Percentiles rank a stretch among this genome's conserved stretches.
Conservation (phyloP, 2,113 vertebrate species). For the Percina caprodes region DNA sequence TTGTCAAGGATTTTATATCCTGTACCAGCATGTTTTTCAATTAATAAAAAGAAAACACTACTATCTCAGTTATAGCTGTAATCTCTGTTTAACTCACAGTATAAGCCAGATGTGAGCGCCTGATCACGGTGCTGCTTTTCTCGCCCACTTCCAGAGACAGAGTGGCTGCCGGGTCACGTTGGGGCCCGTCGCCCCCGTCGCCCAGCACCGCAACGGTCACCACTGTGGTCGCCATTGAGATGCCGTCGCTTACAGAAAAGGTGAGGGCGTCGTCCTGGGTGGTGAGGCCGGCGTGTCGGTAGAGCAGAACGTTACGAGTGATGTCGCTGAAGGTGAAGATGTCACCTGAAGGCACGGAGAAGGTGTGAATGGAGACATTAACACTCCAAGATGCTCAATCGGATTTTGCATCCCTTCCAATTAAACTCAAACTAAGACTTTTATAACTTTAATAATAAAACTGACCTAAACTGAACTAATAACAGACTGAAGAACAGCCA, state of each 20-base stretch:
- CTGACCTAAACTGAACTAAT: too few species aligned
- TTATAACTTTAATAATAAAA: too few species aligned
- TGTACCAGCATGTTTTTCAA: too few species aligned
- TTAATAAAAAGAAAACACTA: neutral
- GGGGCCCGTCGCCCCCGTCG: slow-evolving; percentile 77
- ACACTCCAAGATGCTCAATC: too few species aligned
- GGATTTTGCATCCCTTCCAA: too few species aligned
- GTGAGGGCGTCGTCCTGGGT: slow-evolving; percentile 88
- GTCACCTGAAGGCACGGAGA: slow-evolving; percentile 84
- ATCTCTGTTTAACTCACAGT: slow-evolving; percentile 79
- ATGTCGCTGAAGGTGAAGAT: slow-evolving; percentile 91
- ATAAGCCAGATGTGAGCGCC: slow-evolving; percentile 90
- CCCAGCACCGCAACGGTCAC: slow-evolving; percentile 87
- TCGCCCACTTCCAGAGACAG: slow-evolving; percentile 87
- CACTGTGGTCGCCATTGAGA: slow-evolving; percentile 81
- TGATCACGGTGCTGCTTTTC: slow-evolving; percentile 87
- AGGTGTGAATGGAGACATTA: neutral
- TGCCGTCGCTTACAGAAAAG: slow-evolving; percentile 91
- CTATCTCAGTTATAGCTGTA: neutral
- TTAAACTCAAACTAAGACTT: too few species aligned
- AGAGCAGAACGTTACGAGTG: slow-evolving; percentile 87
- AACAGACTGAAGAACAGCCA: too few species aligned
- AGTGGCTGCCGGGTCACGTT: slow-evolving; percentile 80
- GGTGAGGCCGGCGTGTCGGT: slow-evolving; percentile 87
- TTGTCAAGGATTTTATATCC: too few species aligned